A percentile compares a stretch with the other conserved stretches of the same genome.
Conservation (phyloP, 2,797 vertebrate genomes). For the Arnoldichthys spilopterus region DNA sequence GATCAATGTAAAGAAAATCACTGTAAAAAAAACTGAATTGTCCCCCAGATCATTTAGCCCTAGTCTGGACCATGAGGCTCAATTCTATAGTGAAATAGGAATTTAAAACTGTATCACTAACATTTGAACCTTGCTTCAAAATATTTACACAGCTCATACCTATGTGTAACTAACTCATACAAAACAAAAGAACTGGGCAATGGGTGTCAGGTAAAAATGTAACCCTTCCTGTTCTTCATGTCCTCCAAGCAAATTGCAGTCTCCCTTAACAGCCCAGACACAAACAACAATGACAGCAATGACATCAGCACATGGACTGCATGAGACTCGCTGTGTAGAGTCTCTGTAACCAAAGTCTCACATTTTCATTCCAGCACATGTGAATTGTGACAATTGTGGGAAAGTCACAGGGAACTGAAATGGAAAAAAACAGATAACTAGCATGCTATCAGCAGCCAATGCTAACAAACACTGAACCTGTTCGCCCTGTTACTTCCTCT, state of each 20-base stretch:
- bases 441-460: background rate
- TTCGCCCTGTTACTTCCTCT: conserved; percentile 64
- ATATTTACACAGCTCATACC: background rate
- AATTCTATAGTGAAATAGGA: background rate
- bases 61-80: background rate
- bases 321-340: background rate
- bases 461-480: conserved; percentile 62
- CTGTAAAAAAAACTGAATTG: too few relatives aligned
- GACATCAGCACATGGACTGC: background rate
- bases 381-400: background rate
- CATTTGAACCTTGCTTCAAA: background rate
- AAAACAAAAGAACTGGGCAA: background rate
- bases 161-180: conserved; percentile 6
- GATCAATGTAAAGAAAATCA: too few relatives aligned
- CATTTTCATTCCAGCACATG: too few relatives aligned
- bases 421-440: background rate
- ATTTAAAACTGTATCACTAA: background rate
- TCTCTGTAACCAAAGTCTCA: background rate
- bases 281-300: conserved; percentile 6
- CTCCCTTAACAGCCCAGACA: conserved; percentile 6
- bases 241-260: conserved; percentile 2
- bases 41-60: too few relatives aligned
- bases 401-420: background rate
- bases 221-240: conserved; percentile 42
- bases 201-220: conserved; percentile 25